phyloP scores from a whole-genome alignment of 2,888 invertebrate species.

The Epinotia ramella region DNA sequence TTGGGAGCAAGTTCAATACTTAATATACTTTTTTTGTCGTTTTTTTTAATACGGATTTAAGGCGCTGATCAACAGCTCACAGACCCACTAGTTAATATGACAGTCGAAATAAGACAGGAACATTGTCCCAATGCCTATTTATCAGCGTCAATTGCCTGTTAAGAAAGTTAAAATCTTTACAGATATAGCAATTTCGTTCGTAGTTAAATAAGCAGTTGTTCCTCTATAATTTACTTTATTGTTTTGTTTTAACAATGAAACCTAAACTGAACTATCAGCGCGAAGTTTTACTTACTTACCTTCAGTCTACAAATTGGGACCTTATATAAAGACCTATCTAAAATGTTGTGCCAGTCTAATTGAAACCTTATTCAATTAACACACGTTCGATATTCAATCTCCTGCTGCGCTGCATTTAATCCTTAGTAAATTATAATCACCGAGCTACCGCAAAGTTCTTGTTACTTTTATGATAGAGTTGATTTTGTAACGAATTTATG shows the following conservation, averaged over 20 bases:
- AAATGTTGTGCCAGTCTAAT: not conserved
- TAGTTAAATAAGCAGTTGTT: conserved; percentile 9
- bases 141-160: not conserved
- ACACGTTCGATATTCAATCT: not conserved
- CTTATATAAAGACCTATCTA: not conserved
- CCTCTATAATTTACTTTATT: conserved; percentile 8
- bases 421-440: conserved; percentile 30
- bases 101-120: too few species aligned
- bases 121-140: too few species aligned
- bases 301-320: not conserved
- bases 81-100: too few species aligned
- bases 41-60: too few species aligned
- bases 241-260: conserved; percentile 13
- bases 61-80: too few species aligned
- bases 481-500: not conserved
- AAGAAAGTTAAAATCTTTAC: not conserved
- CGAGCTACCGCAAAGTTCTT: not conserved
- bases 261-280: conserved; percentile 5
- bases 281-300: conserved; percentile 2
- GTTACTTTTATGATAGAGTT: not conserved
- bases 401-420: not conserved
- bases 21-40: too few species aligned
- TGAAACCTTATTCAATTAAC: not conserved
- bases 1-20: too few species aligned
- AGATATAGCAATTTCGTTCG: not conserved